Percentiles rank a stretch among this genome's conserved stretches.
phyloP scores from a whole-genome alignment of 2,797 vertebrate species.

The Acipenser oxyrinchus region DNA sequence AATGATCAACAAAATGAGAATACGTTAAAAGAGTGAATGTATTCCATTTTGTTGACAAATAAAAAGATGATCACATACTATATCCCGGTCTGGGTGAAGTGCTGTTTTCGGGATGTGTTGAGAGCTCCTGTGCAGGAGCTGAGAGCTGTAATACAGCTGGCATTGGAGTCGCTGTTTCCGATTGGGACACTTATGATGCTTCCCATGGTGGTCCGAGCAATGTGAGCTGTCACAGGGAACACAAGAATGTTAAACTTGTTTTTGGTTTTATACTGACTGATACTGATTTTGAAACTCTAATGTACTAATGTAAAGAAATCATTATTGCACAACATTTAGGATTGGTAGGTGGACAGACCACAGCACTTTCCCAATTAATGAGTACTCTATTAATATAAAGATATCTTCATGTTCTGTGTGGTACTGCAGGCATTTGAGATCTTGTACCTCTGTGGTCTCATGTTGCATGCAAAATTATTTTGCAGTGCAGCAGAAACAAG shows the following conservation, averaged over 20 bases:
- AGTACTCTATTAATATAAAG: too few relatives aligned
- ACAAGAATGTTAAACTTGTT: not conserved
- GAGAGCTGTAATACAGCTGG: constrained; percentile 57
- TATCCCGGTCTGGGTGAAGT: constrained; percentile 67
- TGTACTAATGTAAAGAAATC: not conserved
- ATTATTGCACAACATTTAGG: not conserved
- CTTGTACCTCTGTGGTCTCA: too few relatives aligned
- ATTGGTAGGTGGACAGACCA: too few relatives aligned
- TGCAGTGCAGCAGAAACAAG: too few relatives aligned
- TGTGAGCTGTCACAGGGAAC: constrained; percentile 35
- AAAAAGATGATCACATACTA: constrained; percentile 37
- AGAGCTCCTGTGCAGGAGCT: constrained; percentile 52
- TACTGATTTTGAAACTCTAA: not conserved
- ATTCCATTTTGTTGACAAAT: too few relatives aligned
- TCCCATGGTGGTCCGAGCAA: constrained; percentile 39
- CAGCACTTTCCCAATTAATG: not conserved
- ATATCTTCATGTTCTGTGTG: too few relatives aligned
- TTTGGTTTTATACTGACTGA: too few relatives aligned
- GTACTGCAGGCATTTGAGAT: too few relatives aligned
- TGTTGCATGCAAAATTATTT: too few relatives aligned
- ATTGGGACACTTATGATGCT: constrained; percentile 49
- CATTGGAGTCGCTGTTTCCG: constrained; percentile 52
- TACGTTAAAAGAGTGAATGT: too few relatives aligned
- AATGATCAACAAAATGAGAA: too few relatives aligned
- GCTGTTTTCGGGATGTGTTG: constrained; percentile 37